These are phyloP conservation scores for Phocides pigmalion DNA, from an alignment of 1,140 invertebrate genomes.

Conservation along the genomic window DNA sequence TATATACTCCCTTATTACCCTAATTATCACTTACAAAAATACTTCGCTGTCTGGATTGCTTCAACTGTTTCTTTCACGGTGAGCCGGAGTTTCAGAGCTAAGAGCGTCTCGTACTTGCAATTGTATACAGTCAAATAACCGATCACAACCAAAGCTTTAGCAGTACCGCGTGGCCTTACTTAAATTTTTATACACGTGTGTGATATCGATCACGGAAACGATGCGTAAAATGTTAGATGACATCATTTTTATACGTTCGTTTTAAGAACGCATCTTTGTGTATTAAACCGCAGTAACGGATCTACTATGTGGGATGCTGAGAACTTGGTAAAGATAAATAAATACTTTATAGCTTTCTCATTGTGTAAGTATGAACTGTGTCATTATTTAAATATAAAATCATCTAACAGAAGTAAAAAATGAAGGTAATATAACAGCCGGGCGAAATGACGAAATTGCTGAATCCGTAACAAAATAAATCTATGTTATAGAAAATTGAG, in stretches of 20 bases:
- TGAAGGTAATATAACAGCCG: too few species aligned
- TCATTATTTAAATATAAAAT: too few species aligned
- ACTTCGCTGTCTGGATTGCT: too few species aligned
- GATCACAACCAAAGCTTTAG: background rate
- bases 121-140: background rate
- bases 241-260: constrained; percentile 19
- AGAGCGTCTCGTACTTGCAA: background rate
- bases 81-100: background rate
- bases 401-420: too few species aligned
- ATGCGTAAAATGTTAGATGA: constrained; percentile 16
- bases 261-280: constrained; percentile 17
- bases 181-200: constrained; percentile 25
- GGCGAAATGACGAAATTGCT: too few species aligned
- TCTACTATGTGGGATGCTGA: background rate
- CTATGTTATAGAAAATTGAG: too few species aligned
- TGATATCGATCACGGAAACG: constrained; percentile 25
- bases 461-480: too few species aligned
- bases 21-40: too few species aligned
- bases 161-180: constrained; percentile 9
- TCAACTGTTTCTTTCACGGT: too few species aligned
- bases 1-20: too few species aligned
- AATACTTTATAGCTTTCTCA: too few species aligned
- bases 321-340: background rate
- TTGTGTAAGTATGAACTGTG: too few species aligned
- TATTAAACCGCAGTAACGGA: constrained; percentile 16